Evolutionary conservation across 2,888 invertebrate species (phyloP).

Genomic region (Gymnoscelis rufifasciata): DNA sequence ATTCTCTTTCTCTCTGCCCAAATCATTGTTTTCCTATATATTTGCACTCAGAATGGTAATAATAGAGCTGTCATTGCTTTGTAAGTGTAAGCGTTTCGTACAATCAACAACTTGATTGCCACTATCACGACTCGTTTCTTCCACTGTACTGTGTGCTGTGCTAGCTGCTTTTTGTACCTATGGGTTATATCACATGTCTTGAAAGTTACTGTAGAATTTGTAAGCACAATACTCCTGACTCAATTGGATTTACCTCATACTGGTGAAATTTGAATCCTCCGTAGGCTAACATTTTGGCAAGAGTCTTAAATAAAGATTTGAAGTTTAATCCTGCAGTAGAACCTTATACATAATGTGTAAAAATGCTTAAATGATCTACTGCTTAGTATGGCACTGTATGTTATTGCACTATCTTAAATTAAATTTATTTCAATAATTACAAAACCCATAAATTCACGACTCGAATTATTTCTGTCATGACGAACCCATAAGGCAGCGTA

Average conservation of each 20-base stretch:
- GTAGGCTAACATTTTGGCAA: neutral
- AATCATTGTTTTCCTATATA: conserved; percentile 56
- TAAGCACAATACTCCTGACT: conserved; percentile 61
- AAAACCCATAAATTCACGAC: conserved; percentile 1
- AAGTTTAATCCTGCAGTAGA: conserved; percentile 10
- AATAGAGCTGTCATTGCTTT: conserved; percentile 79
- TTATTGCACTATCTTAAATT: conserved; percentile 56
- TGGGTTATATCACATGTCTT: conserved; percentile 75
- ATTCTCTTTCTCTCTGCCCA: conserved; percentile 69
- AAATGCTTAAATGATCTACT: conserved; percentile 27
- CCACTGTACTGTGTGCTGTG: conserved; percentile 78
- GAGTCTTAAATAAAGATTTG: neutral
- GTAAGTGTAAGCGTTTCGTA: conserved; percentile 77
- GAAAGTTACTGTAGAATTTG: conserved; percentile 60
- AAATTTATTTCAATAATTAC: conserved; percentile 30
- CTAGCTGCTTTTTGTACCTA: conserved; percentile 79
- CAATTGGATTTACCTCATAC: conserved; percentile 30
- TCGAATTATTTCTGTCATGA: neutral
- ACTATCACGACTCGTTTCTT: conserved; percentile 76
- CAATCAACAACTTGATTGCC: conserved; percentile 74
- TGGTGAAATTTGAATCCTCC: conserved; percentile 19
- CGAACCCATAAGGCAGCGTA: conserved; percentile 2
- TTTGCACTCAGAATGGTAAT: conserved; percentile 75
- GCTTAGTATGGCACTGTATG: conserved; percentile 61
- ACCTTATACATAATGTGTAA: conserved; percentile 29